Evolutionary conservation across 2,888 invertebrate genomes (phyloP).

Genomic region (Tromatobia lineatoria): DNA sequence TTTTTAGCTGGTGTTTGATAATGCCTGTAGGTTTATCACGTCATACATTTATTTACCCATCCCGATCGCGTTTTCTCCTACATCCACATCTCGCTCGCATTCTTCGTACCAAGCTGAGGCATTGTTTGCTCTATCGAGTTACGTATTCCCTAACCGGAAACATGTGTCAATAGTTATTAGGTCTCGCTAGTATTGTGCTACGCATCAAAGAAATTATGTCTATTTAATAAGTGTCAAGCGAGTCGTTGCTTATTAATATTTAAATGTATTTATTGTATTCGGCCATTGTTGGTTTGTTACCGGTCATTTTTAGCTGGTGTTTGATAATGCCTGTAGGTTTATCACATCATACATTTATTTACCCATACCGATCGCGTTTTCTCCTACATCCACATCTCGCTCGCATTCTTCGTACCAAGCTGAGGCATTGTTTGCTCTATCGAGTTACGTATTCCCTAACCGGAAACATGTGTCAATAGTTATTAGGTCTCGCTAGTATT

Average conservation of each 20-base stretch:
- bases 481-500: constrained; percentile 68
- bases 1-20: too few species aligned
- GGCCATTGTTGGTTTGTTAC: too few species aligned
- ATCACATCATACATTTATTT: constrained; percentile 74
- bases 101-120: constrained; percentile 77
- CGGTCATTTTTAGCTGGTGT: too few species aligned
- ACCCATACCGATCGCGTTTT: constrained; percentile 67
- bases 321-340: too few species aligned
- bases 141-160: constrained; percentile 79
- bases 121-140: constrained; percentile 83
- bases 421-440: constrained; percentile 82
- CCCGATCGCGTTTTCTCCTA: constrained; percentile 55
- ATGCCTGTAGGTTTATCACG: constrained; percentile 42
- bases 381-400: constrained; percentile 6
- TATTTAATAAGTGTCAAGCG: neutral
- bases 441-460: constrained; percentile 81
- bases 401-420: constrained; percentile 74
- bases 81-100: constrained; percentile 15
- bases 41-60: constrained; percentile 74
- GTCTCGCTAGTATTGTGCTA: neutral
- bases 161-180: constrained; percentile 81
- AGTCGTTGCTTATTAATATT: neutral
- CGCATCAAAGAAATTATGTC: constrained; percentile 2
- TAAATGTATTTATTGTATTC: too few species aligned
- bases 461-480: constrained; percentile 81